Evolutionary conservation across 2,113 vertebrate genomes (phyloP), one percentile per base, ranked within the genome.

Genomic region (Thomomys bottae): DNA sequence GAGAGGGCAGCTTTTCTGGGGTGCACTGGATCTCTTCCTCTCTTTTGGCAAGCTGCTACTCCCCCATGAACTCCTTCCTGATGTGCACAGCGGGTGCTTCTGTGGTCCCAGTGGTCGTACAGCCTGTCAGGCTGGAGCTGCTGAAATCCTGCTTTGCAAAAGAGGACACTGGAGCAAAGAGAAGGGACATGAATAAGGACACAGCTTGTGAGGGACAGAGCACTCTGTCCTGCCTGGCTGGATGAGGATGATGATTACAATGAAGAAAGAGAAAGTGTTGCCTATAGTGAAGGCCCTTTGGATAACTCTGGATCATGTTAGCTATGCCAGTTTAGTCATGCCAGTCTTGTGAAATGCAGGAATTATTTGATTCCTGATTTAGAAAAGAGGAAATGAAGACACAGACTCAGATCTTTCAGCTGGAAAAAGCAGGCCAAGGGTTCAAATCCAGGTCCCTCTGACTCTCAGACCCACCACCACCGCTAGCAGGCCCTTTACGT

Each of bases 371-470:
- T n/a, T n/a, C 36, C 34, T 1, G 30, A 12, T 76, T 86, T 34
- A 49, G 54, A 77, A 66, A 92, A 21, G 32, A 45, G 32, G 64
- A 82, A 57, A 68, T 9, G 6, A 73, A 84, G 75, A 82, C 45
- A 45, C 26, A 38, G 20, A 20, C 40, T 26, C 63, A 72, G 49
- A 54, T 10, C 63, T 54, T 1, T 54, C 67, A n/a, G 38, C 28
- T 21, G 6, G 38, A 8, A 87, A 64, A 70, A 49, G 64, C 45
- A 67, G 78, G 63, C 49, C 68, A 23, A 26, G 42, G 67, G 82
- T 49, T 36, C 38, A 45, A 61, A 73, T 24, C 64, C 3, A 68
- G 71, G 6, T n/a, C 15, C 54, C 24, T 66, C 34, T 20, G 64
- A 67, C 17, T 17, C 78, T 5, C 24, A 79, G 17, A 9, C 59